These are phyloP conservation scores for Pundamilia nyererei DNA, from an alignment of 2,113 vertebrate genomes.

Conservation along the genomic window DNA sequence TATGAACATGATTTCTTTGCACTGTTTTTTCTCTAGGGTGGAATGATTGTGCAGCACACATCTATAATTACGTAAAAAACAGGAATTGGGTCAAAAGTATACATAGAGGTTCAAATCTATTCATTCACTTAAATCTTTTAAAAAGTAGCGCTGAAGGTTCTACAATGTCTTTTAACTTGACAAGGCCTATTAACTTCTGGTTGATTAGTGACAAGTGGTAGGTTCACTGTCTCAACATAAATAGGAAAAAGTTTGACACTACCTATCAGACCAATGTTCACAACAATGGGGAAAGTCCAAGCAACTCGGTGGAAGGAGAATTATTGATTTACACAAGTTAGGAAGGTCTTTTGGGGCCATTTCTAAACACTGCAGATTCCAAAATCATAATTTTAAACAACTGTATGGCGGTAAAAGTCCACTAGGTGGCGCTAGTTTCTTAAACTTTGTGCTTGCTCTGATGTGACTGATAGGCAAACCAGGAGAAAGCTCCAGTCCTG, in stretches of 20 bases:
- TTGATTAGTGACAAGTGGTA: background rate
- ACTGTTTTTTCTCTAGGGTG: background rate
- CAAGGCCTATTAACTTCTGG: fast-evolving
- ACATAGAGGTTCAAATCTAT: background rate
- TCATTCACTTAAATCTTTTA: background rate
- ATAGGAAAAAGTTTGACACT: background rate
- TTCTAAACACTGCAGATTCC: background rate
- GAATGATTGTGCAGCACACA: background rate
- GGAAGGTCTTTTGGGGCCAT: background rate
- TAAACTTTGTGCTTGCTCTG: background rate
- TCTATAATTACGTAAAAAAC: background rate
- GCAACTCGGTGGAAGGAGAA: background rate
- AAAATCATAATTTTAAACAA: background rate
- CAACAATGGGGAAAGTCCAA: background rate
- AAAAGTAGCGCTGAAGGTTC: background rate
- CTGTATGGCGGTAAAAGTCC: background rate
- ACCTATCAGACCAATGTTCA: background rate
- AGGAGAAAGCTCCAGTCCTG: slow-evolving; percentile 70
- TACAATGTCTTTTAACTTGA: background rate
- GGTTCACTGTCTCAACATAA: background rate
- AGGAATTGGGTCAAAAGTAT: background rate
- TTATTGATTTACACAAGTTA: background rate
- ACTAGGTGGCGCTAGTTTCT: slow-evolving; percentile 25
- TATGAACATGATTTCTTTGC: background rate
- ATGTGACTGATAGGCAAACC: slow-evolving; percentile 43